Evolutionary conservation across 1,140 invertebrate genomes (phyloP), one percentile per base, ranked within the genome.

Genomic region (Neotoxoptera formosana): DNA sequence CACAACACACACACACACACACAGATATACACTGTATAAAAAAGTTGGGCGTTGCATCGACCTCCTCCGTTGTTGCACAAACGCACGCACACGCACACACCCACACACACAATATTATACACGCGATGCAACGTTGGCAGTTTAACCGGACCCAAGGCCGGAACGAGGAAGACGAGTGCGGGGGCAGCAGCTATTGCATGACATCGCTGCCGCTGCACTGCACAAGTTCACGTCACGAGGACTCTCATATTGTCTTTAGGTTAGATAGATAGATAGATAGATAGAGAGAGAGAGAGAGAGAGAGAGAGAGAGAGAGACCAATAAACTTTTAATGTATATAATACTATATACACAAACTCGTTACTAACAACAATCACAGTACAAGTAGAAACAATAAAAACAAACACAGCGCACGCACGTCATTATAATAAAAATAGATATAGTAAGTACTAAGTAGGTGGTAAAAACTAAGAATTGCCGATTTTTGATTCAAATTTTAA

Each of bases 11-110:
- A 25, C 21, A 51, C n/a, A n/a, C n/a, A 88, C 11, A n/a, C 14
- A 86, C 45, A 7, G 3, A n/a, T 23, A 47, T 7, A 88, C 17
- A 51, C 21, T 7, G 48, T 89, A 23, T 36, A 9, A 89, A 47
- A 91, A 91, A 91, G 89, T 47, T 60, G 60, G 56, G 56, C 90
- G 90, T 89, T 36, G 48, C 88, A 53, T 89, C 48, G 88, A 89
- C 48, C 87, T 36, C n/a, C 30, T 34, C 17, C 20, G n/a, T 89
- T 30, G 45, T 87, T 48, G 45, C 86, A 48, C 84, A 36, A 83
- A 34, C 17, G 41, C 45, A 45, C 45, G 36, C n/a, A 87, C 83
- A 48, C 86, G 30, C 86, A n/a, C 30, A 87, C 41, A 89, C 41
- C 67, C 6, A 21, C 48, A 53, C 83, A 83, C 8, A 83, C 7